phyloP scores from a whole-genome alignment of 2,797 vertebrate species.

The Esox lucius region DNA sequence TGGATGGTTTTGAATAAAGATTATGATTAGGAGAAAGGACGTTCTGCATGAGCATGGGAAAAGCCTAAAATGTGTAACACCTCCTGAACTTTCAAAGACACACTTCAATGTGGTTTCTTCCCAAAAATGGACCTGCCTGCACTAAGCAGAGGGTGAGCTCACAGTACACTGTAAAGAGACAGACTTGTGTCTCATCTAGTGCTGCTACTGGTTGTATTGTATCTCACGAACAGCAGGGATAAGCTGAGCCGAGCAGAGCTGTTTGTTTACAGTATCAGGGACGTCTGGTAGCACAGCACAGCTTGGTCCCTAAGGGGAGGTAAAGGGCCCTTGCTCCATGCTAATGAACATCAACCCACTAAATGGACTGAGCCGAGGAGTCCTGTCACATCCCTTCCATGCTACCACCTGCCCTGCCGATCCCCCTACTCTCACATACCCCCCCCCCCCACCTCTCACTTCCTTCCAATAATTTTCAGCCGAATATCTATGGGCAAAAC shows the following conservation, averaged over 20 bases:
- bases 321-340: conserved; percentile 56
- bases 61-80: not conserved
- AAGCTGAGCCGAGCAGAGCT: conserved; percentile 46
- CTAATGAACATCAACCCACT: conserved; percentile 73
- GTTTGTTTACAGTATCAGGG: conserved; percentile 62
- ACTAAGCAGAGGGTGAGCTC: not conserved
- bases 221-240: conserved; percentile 15
- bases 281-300: conserved; percentile 50
- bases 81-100: not conserved
- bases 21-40: conserved; percentile 2
- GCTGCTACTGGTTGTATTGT: not conserved
- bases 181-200: not conserved
- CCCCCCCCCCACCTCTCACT: conserved; percentile 56
- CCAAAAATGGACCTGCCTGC: not conserved
- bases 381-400: conserved; percentile 47
- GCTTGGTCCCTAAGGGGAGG: conserved; percentile 42
- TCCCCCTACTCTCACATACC: conserved; percentile 23
- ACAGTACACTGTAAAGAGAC: not conserved
- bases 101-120: not conserved
- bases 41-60: not conserved
- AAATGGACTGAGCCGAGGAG: conserved; percentile 54
- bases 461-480: conserved; percentile 62
- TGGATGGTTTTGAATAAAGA: conserved; percentile 62
- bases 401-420: conserved; percentile 15
- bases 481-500: conserved; percentile 51